Percentiles rank a stretch among this genome's conserved stretches.
These are phyloP conservation scores for Ceratosolen fusciceps DNA, from an alignment of 1,140 invertebrate species.

Conservation along the genomic window DNA sequence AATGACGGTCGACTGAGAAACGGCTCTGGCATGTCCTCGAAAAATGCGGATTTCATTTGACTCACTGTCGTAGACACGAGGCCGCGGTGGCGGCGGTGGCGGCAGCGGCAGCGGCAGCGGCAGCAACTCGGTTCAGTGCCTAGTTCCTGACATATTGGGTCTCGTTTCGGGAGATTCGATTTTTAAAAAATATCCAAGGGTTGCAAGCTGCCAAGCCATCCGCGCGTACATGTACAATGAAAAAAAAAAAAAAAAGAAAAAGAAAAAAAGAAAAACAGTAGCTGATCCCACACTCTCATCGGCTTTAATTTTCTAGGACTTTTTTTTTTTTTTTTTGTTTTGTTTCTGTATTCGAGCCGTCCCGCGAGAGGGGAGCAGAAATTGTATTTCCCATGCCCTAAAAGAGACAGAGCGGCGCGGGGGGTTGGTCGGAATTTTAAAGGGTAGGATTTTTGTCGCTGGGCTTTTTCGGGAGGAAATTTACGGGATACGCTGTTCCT, in stretches of 20 bases:
- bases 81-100: no score
- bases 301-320: conserved; percentile 1
- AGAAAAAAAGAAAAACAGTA: conserved; percentile 17
- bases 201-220: not conserved
- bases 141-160: conserved; percentile 33
- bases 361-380: not conserved
- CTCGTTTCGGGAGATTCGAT: conserved; percentile 33
- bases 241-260: no score
- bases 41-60: conserved; percentile 55
- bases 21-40: conserved; percentile 34
- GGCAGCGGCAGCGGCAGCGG: no score
- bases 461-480: not conserved
- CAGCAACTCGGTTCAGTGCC: not conserved
- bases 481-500: not conserved
- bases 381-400: conserved; percentile 2
- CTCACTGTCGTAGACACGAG: conserved; percentile 47
- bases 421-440: not conserved
- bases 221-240: no score
- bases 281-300: conserved; percentile 18
- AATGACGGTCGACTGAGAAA: not conserved
- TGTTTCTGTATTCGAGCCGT: no score
- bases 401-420: not conserved
- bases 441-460: conserved; percentile 15
- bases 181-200: conserved; percentile 27
- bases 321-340: not conserved